These are phyloP conservation scores for Sebastes matsubarae DNA, from an alignment of 2,797 vertebrate species.

Conservation along the genomic window DNA sequence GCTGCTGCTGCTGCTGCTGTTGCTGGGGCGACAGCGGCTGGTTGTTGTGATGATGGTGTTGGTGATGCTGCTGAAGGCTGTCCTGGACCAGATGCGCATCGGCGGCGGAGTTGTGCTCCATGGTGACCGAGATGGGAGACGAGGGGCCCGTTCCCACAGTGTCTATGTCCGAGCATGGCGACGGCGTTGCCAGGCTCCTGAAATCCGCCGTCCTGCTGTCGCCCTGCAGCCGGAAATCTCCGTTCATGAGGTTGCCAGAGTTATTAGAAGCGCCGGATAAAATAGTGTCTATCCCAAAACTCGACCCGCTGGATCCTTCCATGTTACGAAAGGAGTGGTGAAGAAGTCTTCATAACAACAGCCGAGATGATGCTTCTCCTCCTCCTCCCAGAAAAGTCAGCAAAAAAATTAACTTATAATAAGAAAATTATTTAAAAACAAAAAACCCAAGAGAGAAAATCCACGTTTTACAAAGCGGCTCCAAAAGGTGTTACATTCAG, in stretches of 20 bases:
- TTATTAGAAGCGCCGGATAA: slow-evolving; percentile 88
- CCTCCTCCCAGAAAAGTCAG: slow-evolving; percentile 45
- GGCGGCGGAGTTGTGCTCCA: slow-evolving; percentile 83
- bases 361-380: slow-evolving; percentile 46
- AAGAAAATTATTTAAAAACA: neutral
- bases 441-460: slow-evolving; percentile 64
- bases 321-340: slow-evolving; percentile 82
- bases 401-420: slow-evolving; percentile 33
- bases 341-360: slow-evolving; percentile 87
- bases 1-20: slow-evolving; percentile 73
- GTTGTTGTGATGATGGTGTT: slow-evolving; percentile 81
- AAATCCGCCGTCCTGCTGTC: slow-evolving; percentile 93
- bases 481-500: slow-evolving; percentile 77
- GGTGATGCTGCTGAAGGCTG: slow-evolving; percentile 88
- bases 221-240: slow-evolving; percentile 89
- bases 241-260: slow-evolving; percentile 92
- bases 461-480: slow-evolving; percentile 52
- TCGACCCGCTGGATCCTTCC: slow-evolving; percentile 96
- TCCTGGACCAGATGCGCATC: slow-evolving; percentile 89
- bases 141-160: slow-evolving; percentile 95
- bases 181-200: slow-evolving; percentile 91
- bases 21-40: slow-evolving; percentile 79
- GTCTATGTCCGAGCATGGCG: slow-evolving; percentile 97
- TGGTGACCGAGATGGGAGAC: slow-evolving; percentile 95
- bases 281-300: slow-evolving; percentile 99